Base-by-base conservation (phyloP, 2,888 invertebrate genomes). In the Phania funesta region DNA sequence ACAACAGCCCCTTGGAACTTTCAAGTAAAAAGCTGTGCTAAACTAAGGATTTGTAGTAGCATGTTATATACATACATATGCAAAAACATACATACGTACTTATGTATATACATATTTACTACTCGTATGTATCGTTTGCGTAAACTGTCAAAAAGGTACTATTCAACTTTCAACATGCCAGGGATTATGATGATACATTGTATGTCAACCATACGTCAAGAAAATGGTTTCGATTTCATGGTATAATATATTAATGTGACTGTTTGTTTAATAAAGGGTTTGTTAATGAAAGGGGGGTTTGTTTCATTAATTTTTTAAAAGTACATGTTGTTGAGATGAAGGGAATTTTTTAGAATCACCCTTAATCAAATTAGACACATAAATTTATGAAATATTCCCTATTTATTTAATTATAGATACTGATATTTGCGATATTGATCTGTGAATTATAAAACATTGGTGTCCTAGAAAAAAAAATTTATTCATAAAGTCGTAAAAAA, bases 61-160 rank as follows among this genome's bases (percentile, higher is more conserved):
- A 26, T n/a, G 26, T 26, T 2, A 7, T 8, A 35, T 8, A 9
- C 35, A 44, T 13, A 4, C 4, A 5, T 38, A 11, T n/a, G 29
- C 29, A 29, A 29, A 29, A 7, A 29, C 16, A 3, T n/a, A 7
- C 1, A 16, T 22, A 22, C 5, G 22, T 20, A 22, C 5, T 11
- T 48, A 48, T 32, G n/a, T 46, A n/a, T 32, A 0, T 46, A 46
- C 20, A 6, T 16, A 24, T 41, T 11, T 24, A 24, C n/a, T 65
- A 41, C 35, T 29, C 4, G 16, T 38, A 64, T 16, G 7, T 35
- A 41, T 60, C 7, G 5, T 71, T 13, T 50, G 60, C 35, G 41
- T 48, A 35, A 70, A 48, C 48, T 50, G 20, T 41, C 60, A 60
- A 60, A 70, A 52, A 73, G n/a, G 62, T 41, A 73, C n/a, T 1